Base-by-base conservation (phyloP, 2,797 vertebrate genomes). In the Mycteria americana region DNA sequence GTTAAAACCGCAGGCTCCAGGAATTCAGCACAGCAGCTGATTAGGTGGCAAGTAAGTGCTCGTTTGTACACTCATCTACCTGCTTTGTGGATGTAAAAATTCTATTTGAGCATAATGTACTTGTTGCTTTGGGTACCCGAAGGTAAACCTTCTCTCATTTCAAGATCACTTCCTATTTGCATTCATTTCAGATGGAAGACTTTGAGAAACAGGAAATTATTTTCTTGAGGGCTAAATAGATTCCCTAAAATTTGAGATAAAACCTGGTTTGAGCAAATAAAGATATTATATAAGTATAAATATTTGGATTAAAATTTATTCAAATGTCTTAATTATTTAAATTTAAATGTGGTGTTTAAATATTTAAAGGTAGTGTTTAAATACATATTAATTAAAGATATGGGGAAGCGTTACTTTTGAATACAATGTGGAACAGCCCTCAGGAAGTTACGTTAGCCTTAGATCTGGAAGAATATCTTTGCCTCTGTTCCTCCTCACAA, bases 251-350 rank as follows among this genome's bases (percentile, higher is more conserved):
- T 53, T 83, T 70, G 51, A 89, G 88, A 89, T 77, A 70, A 95
- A 95, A 77, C 31, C 25, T 37, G 25, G 33, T 69, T 89, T 94
- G 43, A 87, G 78, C 67, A 96, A 93, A 93, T 77, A 94, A 91
- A 94, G 78, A n/a, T 56, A 87, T 51, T 85, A 86, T 81, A 78
- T 75, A 94, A 81, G 9, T 50, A 80, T 35, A 88, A 93, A 91
- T 75, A 90, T 51, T 90, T 90, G 27, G 43, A 81, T 89, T 89
- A 30, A 77, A 89, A 85, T 67, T 41, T 89, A 88, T 84, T 92
- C 30, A 50, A 69, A 60, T 90, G 53, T 35, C 57, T 90, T 89
- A 59, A 87, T 94, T 86, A 93, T 70, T 85, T 88, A 16, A 69
- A 93, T 76, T 85, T 89, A 85, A 89, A 87, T 39, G 50, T 9